A percentile compares a stretch with the other conserved stretches of the same genome.
phyloP scores from a whole-genome alignment of 2,888 invertebrate genomes.

The Melieria crassipennis region DNA sequence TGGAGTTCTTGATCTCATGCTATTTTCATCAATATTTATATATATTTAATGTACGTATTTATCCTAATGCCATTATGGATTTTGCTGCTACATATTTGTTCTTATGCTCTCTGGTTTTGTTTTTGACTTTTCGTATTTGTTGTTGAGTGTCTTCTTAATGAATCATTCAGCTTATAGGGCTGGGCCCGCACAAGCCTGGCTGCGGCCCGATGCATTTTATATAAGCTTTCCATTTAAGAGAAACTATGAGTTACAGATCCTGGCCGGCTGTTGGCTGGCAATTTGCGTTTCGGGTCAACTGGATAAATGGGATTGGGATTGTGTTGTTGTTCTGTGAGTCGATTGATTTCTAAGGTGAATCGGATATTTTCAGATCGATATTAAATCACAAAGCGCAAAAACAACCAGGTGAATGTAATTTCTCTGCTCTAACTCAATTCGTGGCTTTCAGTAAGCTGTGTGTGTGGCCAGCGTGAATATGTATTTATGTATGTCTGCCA shows the following conservation, averaged over 20 bases:
- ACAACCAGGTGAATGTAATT: no score
- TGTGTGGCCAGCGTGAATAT: no score
- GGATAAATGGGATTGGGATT: no score
- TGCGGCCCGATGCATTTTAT: slow-evolving; percentile 43
- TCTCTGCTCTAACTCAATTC: no score
- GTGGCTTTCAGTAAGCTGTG: no score
- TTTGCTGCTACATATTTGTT: slow-evolving; percentile 23
- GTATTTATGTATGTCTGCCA: no score
- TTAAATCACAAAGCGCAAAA: no score
- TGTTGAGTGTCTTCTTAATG: neutral
- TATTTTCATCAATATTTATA: neutral
- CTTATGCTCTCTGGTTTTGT: slow-evolving; percentile 28
- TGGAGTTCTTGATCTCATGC: neutral
- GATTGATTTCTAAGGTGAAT: no score
- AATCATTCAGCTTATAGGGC: slow-evolving; percentile 22
- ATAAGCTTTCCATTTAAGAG: slow-evolving; percentile 58
- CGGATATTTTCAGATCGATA: no score
- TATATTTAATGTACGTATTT: slow-evolving; percentile 29
- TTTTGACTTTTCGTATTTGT: neutral
- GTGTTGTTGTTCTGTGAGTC: neutral
- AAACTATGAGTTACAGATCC: slow-evolving; percentile 32
- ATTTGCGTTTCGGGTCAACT: no score
- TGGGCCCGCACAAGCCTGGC: no score
- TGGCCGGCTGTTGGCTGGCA: no score
- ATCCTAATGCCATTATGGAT: slow-evolving; percentile 5